Evolutionary conservation across 2,113 vertebrate genomes (phyloP).

Genomic region (Enhydra lutris): DNA sequence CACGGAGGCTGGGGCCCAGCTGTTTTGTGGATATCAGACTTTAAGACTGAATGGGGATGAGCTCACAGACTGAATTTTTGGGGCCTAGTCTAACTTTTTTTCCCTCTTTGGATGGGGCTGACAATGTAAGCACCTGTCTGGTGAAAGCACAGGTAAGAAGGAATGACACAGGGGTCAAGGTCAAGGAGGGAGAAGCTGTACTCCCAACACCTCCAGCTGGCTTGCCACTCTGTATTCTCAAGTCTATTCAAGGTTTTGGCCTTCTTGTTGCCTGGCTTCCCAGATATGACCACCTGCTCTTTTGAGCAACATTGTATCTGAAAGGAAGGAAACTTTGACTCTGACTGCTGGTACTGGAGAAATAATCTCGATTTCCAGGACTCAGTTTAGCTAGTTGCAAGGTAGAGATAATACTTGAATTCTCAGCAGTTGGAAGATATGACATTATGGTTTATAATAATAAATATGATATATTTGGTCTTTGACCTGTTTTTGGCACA

Average conservation of each 20-base stretch:
- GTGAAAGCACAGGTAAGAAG: neutral
- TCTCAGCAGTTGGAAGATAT: neutral
- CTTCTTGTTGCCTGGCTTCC: neutral
- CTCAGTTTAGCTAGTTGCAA: neutral
- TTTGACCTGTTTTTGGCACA: neutral
- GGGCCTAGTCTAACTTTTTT: neutral
- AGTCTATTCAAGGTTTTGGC: neutral
- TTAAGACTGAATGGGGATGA: neutral
- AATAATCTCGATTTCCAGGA: neutral
- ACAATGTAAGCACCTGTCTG: neutral
- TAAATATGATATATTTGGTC: neutral
- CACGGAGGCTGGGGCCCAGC: neutral
- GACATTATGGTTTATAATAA: neutral
- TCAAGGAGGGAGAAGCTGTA: neutral
- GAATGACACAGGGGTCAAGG: neutral
- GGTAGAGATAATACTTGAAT: neutral
- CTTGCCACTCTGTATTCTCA: neutral
- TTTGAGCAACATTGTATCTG: neutral
- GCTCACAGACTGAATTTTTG: neutral
- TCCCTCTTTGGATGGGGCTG: neutral
- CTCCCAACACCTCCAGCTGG: neutral
- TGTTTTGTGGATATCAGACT: conserved; percentile 12
- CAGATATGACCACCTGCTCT: neutral
- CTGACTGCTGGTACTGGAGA: neutral
- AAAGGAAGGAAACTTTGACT: neutral